These are phyloP conservation scores for Pelochelys cantorii DNA, from an alignment of 2,797 vertebrate genomes.

Conservation along the genomic window DNA sequence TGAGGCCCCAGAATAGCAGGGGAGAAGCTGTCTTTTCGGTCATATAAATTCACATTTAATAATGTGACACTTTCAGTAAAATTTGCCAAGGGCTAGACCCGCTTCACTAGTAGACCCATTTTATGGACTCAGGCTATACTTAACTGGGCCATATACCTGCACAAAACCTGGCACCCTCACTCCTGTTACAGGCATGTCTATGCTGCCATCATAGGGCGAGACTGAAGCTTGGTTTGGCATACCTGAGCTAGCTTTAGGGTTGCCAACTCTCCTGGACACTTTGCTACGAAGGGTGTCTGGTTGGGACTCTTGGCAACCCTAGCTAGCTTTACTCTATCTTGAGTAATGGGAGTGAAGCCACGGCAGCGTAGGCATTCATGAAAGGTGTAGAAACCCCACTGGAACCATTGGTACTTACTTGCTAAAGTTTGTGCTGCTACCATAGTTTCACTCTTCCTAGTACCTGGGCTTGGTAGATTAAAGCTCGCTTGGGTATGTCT, in stretches of 20 bases:
- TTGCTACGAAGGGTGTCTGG: too few relatives aligned
- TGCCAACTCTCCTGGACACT: too few relatives aligned
- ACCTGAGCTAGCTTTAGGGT: background rate
- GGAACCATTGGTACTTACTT: background rate
- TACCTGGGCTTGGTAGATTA: background rate
- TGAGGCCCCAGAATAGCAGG: background rate
- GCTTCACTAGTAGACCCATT: slow-evolving; percentile 6
- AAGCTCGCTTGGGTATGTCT: background rate
- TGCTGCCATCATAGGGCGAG: background rate
- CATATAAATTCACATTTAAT: background rate
- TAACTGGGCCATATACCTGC: background rate
- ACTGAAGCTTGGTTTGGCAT: background rate
- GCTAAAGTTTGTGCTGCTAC: background rate
- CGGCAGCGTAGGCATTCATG: background rate
- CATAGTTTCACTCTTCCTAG: background rate
- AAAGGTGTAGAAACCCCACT: background rate
- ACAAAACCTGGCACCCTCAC: slow-evolving; percentile 18
- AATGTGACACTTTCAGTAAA: background rate
- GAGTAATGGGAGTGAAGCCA: background rate
- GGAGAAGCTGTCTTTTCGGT: background rate
- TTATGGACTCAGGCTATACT: slow-evolving; percentile 11
- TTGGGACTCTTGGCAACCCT: too few relatives aligned
- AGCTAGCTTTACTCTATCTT: background rate
- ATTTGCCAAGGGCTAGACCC: background rate
- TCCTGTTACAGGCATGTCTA: background rate